A percentile compares a stretch with the other conserved stretches of the same genome.
These are phyloP conservation scores for Itoplectis maculator DNA, from an alignment of 2,888 invertebrate genomes.

Conservation along the genomic window DNA sequence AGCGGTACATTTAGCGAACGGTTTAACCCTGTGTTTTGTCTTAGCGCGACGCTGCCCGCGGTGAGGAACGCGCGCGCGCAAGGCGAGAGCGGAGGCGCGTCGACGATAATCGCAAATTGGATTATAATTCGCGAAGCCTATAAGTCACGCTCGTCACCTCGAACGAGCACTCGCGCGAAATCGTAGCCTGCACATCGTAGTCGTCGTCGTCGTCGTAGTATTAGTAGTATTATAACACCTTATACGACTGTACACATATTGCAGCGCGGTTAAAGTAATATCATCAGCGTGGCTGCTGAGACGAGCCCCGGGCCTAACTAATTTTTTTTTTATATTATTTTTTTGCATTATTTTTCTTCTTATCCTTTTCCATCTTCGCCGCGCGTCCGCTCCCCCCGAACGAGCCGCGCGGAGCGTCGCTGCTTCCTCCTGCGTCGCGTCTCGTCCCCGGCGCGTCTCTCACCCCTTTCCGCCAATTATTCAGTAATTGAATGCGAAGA, in stretches of 20 bases:
- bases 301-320: slow-evolving; percentile 47
- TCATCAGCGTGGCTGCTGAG: slow-evolving; percentile 41
- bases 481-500: slow-evolving; percentile 82
- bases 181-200: slow-evolving; percentile 41
- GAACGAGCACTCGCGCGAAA: slow-evolving; percentile 70
- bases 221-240: too few species aligned
- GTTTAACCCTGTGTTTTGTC: slow-evolving; percentile 40
- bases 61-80: slow-evolving; percentile 1
- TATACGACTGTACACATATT: slow-evolving; percentile 27
- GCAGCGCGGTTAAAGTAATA: slow-evolving; percentile 47
- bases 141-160: slow-evolving; percentile 84
- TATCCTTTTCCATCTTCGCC: slow-evolving; percentile 57
- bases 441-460: slow-evolving; percentile 30
- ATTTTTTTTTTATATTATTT: background rate
- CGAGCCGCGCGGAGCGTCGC: too few species aligned
- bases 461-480: slow-evolving; percentile 80
- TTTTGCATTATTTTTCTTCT: slow-evolving; percentile 37
- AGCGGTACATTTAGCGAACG: slow-evolving; percentile 53
- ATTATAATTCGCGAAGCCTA: slow-evolving; percentile 83
- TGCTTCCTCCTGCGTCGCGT: slow-evolving; percentile 30
- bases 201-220: slow-evolving; percentile 40
- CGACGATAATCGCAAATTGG: slow-evolving; percentile 83
- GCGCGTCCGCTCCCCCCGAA: background rate
- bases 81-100: slow-evolving; percentile 65
- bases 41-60: slow-evolving; percentile 38